A percentile compares a stretch with the other conserved stretches of the same genome.
phyloP scores from a whole-genome alignment of 1,140 invertebrate genomes.

The Lucilia sericata region DNA sequence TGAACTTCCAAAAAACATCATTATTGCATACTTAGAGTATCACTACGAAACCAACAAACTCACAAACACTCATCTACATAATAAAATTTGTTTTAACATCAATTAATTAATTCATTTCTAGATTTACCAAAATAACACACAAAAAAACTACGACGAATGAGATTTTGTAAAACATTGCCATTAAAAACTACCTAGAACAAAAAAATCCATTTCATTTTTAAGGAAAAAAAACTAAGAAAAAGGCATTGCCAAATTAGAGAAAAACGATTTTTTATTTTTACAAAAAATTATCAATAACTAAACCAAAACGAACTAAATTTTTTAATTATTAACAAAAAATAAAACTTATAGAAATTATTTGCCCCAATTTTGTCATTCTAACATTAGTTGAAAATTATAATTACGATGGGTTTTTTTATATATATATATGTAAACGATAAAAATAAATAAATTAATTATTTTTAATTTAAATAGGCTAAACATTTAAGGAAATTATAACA shows the following conservation, averaged over 20 bases:
- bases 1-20: neutral
- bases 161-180: conserved; percentile 11
- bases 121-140: conserved; percentile 24
- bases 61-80: neutral
- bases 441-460: neutral
- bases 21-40: neutral
- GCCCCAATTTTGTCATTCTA: too few relatives aligned
- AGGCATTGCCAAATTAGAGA: conserved; percentile 6
- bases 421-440: neutral
- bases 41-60: neutral
- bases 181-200: neutral
- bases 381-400: too few relatives aligned
- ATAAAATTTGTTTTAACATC: neutral
- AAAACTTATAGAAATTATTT: neutral
- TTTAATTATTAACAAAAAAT: neutral
- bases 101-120: neutral
- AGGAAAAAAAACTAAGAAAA: neutral
- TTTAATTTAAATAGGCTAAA: conserved; percentile 20
- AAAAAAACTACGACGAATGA: neutral
- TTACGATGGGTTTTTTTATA: neutral
- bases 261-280: neutral
- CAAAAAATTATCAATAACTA: neutral
- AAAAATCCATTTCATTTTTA: neutral
- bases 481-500: conserved; percentile 29
- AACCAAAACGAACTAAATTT: neutral